Evolutionary conservation across 2,888 invertebrate species (phyloP), one percentile per base, ranked within the genome.

Genomic region (Mylabris sibirica): DNA sequence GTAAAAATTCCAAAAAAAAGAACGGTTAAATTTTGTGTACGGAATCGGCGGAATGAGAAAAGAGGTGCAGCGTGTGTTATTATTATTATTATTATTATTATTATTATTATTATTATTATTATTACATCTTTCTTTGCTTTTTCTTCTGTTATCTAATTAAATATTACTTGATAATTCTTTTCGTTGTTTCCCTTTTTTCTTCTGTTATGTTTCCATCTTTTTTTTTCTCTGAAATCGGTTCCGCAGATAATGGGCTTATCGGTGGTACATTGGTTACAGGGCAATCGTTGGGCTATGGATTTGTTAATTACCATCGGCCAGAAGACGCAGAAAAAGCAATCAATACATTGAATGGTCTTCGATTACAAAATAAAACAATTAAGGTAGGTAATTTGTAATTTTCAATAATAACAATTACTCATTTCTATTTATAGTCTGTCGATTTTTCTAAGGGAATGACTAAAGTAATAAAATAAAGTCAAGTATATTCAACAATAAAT

Each of bases 321-420:
- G 97, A 98, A 87, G 99, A 99, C 86, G 99, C 99, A 71, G 96
- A 97, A 85, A 98, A 99, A 87, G 99, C 99, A 72, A 98, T 99
- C 85, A 94, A 95, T 87, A 97, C 98, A 67, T 90, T 99, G 78
- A 99, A 99, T 87, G 99, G 99, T 73, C 91, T 99, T 78, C 91
- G 99, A 75, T 90, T 99, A 78, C 99, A 99, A 87, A 99, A 99
- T 87, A 99, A 99, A 90, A 99, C 98, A 60, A 99, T 99, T 82
- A 99, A 99, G 92, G 98, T 97, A 81, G 76, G 82, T 76, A 5
- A 49, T 49, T 49, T 12, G 14, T 5, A 26, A 17, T 59, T 14
- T 26, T n/a, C n/a, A 30, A 30, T 11, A 59, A 24, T 14, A 26
- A 59, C 9, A 59, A 68, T 67, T 49, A 11, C 8, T 14, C 24